Conservation (phyloP, 2,797 vertebrate species). For the Liasis olivaceus region DNA sequence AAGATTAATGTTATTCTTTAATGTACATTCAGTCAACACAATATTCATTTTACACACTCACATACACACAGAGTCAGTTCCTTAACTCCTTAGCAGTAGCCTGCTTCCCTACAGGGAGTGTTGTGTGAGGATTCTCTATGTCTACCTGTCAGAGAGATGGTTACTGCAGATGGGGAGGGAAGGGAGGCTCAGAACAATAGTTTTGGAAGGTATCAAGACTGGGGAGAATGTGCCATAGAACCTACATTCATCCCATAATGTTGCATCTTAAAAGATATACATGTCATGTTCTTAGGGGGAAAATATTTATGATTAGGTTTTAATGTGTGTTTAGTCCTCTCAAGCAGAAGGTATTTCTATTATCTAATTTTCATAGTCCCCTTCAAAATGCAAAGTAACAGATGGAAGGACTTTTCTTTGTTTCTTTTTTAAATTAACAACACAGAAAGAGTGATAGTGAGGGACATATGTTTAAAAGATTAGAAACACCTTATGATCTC, state of each 20-base stretch:
- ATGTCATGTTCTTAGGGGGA: not conserved
- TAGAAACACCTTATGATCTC: not conserved
- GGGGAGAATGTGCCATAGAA: not conserved
- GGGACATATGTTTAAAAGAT: not conserved
- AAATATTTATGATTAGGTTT: not conserved
- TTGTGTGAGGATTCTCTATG: not conserved
- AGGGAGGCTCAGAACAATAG: not conserved
- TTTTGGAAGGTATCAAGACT: not conserved
- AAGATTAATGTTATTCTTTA: not conserved
- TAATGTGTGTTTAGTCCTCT: not conserved
- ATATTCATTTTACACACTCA: not conserved
- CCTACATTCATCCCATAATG: not conserved
- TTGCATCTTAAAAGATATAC: not conserved
- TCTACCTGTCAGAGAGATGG: not conserved
- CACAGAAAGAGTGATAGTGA: not conserved
- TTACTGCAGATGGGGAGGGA: not conserved
- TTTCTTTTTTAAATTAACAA: not conserved
- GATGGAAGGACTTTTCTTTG: not conserved
- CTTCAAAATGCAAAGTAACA: constrained; percentile 13
- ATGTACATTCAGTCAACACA: not conserved
- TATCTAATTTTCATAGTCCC: not conserved
- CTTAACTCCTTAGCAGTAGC: not conserved
- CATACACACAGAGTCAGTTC: not conserved
- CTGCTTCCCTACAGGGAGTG: not conserved
- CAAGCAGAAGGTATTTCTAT: not conserved